phyloP scores from a whole-genome alignment of 2,888 invertebrate species.

The Thera britannica region DNA sequence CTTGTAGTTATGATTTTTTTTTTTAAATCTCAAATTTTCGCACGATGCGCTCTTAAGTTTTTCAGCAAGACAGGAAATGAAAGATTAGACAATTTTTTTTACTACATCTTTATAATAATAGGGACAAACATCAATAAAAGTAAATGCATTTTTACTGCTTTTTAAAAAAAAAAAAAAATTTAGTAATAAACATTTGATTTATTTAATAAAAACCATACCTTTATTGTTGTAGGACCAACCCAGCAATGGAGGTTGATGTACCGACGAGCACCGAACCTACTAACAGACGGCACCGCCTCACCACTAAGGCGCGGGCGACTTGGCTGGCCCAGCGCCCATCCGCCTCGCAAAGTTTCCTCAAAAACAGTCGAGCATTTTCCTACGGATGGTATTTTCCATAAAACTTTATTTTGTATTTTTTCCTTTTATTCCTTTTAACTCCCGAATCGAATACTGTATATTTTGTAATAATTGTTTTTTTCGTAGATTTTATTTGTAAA shows the following conservation, averaged over 20 bases:
- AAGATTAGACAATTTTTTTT: no score
- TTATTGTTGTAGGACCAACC: conserved; percentile 67
- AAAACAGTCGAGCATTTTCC: conserved; percentile 47
- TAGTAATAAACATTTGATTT: no score
- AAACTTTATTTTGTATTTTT: conserved; percentile 42
- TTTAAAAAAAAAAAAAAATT: no score
- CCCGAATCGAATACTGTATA: conserved; percentile 59
- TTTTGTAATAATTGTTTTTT: conserved; percentile 66
- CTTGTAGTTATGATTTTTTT: no score
- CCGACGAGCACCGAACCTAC: conserved; percentile 26
- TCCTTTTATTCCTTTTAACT: conserved; percentile 36
- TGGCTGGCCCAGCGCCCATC: conserved; percentile 43
- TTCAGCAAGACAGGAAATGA: no score
- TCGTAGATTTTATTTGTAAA: conserved; percentile 50
- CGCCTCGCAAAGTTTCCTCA: conserved; percentile 42
- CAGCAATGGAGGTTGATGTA: conserved; percentile 75
- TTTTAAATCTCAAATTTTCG: no score
- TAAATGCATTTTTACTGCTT: no score
- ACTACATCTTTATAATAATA: no score
- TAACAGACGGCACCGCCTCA: conserved; percentile 25
- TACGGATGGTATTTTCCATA: conserved; percentile 23
- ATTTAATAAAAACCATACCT: background rate
- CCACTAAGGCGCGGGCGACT: conserved; percentile 32
- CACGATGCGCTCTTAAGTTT: no score
- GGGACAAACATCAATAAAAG: no score